phyloP scores from a whole-genome alignment of 1,140 invertebrate genomes.

The Euura saliciscinereae region DNA sequence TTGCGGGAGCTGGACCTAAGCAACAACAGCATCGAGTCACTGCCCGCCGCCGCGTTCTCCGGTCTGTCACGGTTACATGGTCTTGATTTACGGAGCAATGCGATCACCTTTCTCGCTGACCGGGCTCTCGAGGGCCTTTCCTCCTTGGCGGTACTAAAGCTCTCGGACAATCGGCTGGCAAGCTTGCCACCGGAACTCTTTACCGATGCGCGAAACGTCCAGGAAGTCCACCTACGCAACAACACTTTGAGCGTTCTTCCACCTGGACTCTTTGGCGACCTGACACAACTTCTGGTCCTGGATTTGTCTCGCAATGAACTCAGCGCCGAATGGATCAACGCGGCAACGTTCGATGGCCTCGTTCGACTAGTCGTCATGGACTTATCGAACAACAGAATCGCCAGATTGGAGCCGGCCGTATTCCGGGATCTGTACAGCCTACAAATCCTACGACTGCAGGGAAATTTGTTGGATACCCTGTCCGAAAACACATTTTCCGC shows the following conservation, averaged over 20 bases:
- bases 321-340: slow-evolving; percentile 85
- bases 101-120: slow-evolving; percentile 78
- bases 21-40: slow-evolving; percentile 80
- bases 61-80: slow-evolving; percentile 68
- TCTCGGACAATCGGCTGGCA: slow-evolving; percentile 82
- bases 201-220: slow-evolving; percentile 77
- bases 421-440: slow-evolving; percentile 82
- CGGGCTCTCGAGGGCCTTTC: slow-evolving; percentile 80
- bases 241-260: slow-evolving; percentile 87
- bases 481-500: slow-evolving; percentile 83
- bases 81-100: slow-evolving; percentile 69
- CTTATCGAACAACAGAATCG: slow-evolving; percentile 81
- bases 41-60: slow-evolving; percentile 78
- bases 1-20: slow-evolving; percentile 80
- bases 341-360: slow-evolving; percentile 83
- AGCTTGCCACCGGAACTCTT: slow-evolving; percentile 85
- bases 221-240: slow-evolving; percentile 83
- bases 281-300: slow-evolving; percentile 80
- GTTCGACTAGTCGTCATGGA: slow-evolving; percentile 81
- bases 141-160: slow-evolving; percentile 76
- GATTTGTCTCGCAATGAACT: slow-evolving; percentile 88
- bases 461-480: slow-evolving; percentile 82
- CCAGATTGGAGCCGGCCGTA: slow-evolving; percentile 77
- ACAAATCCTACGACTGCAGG: slow-evolving; percentile 81
- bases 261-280: slow-evolving; percentile 82